Conservation (phyloP, 2,888 invertebrate genomes). For the Tethea ocularis region DNA sequence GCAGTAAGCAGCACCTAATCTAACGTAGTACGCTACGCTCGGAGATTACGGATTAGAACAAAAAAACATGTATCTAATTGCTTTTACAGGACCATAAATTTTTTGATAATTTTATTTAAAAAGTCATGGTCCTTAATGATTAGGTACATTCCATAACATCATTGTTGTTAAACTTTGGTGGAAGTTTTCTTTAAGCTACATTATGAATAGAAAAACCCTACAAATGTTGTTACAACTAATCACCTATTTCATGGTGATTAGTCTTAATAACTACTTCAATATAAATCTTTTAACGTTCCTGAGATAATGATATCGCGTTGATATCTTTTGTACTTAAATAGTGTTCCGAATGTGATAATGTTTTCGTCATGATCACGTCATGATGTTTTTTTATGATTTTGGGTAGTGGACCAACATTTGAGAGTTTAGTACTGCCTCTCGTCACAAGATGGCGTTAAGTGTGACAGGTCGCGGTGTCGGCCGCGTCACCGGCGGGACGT, state of each 20-base stretch:
- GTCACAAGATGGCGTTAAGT: constrained; percentile 72
- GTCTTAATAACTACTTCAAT: too few species aligned
- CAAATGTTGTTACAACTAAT: too few species aligned
- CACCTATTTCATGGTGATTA: too few species aligned
- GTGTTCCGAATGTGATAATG: neutral
- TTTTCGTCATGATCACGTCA: neutral
- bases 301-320: neutral
- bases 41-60: neutral
- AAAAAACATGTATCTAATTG: neutral
- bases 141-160: neutral
- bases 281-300: neutral
- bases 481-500: constrained; percentile 55
- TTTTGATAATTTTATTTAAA: neutral
- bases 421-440: constrained; percentile 49
- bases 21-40: neutral
- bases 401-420: neutral
- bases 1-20: too few species aligned
- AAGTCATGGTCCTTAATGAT: too few species aligned
- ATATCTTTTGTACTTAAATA: neutral
- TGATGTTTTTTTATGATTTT: neutral
- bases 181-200: too few species aligned
- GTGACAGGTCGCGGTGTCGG: constrained; percentile 41
- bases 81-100: neutral
- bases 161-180: too few species aligned
- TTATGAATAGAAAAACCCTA: too few species aligned